Evolutionary conservation across 2,888 invertebrate species (phyloP), one percentile per base, ranked within the genome.

Genomic region (Drosophila ezoana): DNA sequence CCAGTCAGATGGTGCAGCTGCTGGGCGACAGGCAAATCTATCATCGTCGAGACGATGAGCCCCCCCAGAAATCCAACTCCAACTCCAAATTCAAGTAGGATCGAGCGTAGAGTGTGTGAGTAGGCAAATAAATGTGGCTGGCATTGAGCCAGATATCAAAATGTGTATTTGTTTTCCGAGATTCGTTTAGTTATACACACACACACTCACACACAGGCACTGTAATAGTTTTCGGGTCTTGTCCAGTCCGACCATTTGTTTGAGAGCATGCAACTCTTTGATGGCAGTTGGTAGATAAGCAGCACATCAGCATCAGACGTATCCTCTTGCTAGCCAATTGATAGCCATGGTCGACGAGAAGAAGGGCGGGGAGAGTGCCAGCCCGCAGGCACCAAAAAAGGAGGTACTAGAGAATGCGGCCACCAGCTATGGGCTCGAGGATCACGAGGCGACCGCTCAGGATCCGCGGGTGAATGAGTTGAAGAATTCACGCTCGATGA

Each of bases 1-100:
- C 96, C 96, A 1, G 93, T 65, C 94, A 95, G 90, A 79, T 97
- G 33, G 91, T 94, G 5, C 4, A 56, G 14, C 11, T 59, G 5
- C 5, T 75, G 48, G 97, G 6, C 98, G 96, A 92, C 98, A 99
- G 92, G 98, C 99, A 94, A 98, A 96, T 0, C 98, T 99, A 8
- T 99, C 99, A 93, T 98, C 98, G 11, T 98, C 95, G 0, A 98
- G 99, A 92, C 98, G 98, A 76, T 97, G 97, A 51, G 98, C 95
- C 98, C 97, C 11, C 98, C 97, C 11, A 13, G 28, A 16, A 47
- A 35, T 9, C 8, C 28, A 28, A 28, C 23, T 28, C 23, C 8
- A 3, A 47, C 23, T 28, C 23, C 8, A 3, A 47, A 44, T 14
- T 23, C n/a, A 28, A 14, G 1, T 9, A n/a, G 10, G 6, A 16